These are phyloP conservation scores for Bos taurus DNA, from an alignment of 2,113 vertebrate genomes.

Conservation along the genomic window ARS-UCD2.0 NC_037329.1:10181001-10181500, in stretches of 20 bases:
- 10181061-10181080: not conserved
- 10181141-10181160: conserved; percentile 5
- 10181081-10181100: not conserved
- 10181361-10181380: conserved; percentile 38
- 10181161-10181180: conserved; percentile 30
- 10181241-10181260: conserved; percentile 44
- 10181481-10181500: not conserved
- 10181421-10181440: conserved; percentile 33
- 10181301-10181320: conserved; percentile 70
- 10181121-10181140: conserved; percentile 34
- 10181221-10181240: conserved; percentile 49
- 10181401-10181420: conserved; percentile 48
- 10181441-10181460: not conserved
- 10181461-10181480: not conserved
- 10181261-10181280: conserved; percentile 71
- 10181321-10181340: conserved; percentile 52
- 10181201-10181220: conserved; percentile 46
- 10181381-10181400: conserved; percentile 52
- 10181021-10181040: not conserved
- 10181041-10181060: not conserved
- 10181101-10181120: not conserved
- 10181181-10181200: conserved; percentile 41
- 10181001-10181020: conserved; percentile 7
- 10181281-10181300: conserved; percentile 70
- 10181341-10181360: conserved; percentile 63